Percentiles rank a stretch among this genome's conserved stretches.
Conservation (phyloP, 2,888 invertebrate genomes). For the Ferrisia virgata region DNA sequence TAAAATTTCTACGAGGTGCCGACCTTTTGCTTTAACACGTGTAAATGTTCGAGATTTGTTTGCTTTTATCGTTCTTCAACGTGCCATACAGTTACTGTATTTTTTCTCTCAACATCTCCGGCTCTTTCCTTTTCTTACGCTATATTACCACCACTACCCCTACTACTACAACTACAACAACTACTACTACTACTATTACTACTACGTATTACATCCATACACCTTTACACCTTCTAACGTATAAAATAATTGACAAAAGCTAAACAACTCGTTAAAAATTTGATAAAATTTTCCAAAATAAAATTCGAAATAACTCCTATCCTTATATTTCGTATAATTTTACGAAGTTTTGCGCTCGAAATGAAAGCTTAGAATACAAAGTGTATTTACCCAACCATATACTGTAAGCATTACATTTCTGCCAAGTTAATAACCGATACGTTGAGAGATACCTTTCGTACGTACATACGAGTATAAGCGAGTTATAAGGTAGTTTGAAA, state of each 20-base stretch:
- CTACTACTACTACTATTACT: background rate
- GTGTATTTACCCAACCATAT: too few relatives aligned
- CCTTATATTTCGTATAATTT: too few relatives aligned
- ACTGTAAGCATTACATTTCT: too few relatives aligned
- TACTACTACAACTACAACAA: background rate
- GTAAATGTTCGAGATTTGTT: background rate
- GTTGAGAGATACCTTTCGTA: background rate
- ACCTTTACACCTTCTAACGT: too few relatives aligned
- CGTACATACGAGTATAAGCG: too few relatives aligned
- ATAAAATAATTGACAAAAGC: background rate
- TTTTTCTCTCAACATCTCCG: background rate
- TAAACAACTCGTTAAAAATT: background rate
- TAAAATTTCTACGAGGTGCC: background rate
- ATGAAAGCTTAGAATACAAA: too few relatives aligned
- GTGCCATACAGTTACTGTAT: background rate
- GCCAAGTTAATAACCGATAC: background rate
- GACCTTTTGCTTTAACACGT: background rate
- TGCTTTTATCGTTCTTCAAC: background rate
- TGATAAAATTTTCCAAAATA: background rate
- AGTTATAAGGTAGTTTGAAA: too few relatives aligned
- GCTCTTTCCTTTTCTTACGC: background rate
- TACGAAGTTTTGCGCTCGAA: too few relatives aligned
- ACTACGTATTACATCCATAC: too few relatives aligned
- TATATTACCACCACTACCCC: background rate
- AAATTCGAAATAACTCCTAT: too few relatives aligned